Evolutionary conservation across 1,140 invertebrate genomes (phyloP), one percentile per base, ranked within the genome.

Genomic region (Drosophila burlai): DNA sequence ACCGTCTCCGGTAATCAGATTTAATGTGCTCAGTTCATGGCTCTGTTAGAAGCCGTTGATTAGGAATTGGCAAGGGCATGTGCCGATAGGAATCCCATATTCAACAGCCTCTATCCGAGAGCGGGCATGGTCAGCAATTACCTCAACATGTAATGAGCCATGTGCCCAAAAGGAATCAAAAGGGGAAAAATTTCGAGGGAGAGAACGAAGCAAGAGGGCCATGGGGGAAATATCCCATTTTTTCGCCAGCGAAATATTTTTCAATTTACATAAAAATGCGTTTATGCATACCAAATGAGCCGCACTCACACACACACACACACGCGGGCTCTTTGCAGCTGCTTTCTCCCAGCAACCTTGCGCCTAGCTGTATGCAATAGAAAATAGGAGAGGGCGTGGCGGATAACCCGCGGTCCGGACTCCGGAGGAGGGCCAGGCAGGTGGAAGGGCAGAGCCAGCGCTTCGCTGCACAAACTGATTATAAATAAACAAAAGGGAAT

Each of bases 211-310:
- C 9, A 2, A 40, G 3, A 24, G 34, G 43, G 59, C 36, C 42
- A 57, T 31, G 36, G 43, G 15, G 24, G 34, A 45, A 71, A 69
- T 40, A 63, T 54, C 42, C 47, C 24, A 43, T 55, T 76, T 83
- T 87, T 80, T 54, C 55, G 46, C 69, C 24, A 18, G 64, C 74
- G 47, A 80, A 87, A 89, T 89, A 84, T 89, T 83, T 87, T 89
- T 87, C 84, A 84, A 87, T 87, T 87, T 87, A 81, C 83, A 87
- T 87, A 89, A 87, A 89, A 87, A 89, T 87, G 77, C 80, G 83
- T 87, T 87, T 89, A 89, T 87, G 83, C 84, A 89, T 87, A 81
- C 69, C 73, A 89, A 87, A 84, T 87, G 66, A 90, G 75, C 74
- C 67, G 69, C 38, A 40, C 55, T 43, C 47, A 55, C 42, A 40